Percentiles rank a stretch among this genome's conserved stretches.
Evolutionary conservation across 1,140 invertebrate genomes (phyloP).

Genomic region (Apocrypta bakeri): DNA sequence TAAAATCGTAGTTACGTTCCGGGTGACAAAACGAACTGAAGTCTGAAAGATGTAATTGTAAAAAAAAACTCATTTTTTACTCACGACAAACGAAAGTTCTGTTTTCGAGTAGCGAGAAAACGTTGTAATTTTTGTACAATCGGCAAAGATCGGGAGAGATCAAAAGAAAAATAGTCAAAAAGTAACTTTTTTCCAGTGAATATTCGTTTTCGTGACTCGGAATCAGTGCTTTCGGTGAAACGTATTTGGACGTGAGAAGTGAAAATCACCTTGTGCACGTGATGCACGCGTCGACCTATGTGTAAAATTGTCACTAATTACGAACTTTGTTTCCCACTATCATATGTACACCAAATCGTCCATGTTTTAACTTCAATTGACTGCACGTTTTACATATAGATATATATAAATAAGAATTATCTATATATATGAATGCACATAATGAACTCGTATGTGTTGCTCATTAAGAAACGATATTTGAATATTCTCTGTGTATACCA

Average conservation of each 20-base stretch:
- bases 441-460: not conserved
- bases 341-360: conserved; percentile 46
- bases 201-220: not conserved
- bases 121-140: too few species aligned
- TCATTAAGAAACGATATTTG: conserved; percentile 20
- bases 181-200: not conserved
- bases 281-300: conserved; percentile 48
- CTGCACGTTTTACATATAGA: conserved; percentile 57
- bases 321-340: conserved; percentile 54
- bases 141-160: too few species aligned
- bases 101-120: not conserved
- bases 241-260: not conserved
- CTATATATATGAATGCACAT: conserved; percentile 19
- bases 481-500: not conserved
- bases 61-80: conserved; percentile 8
- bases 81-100: conserved; percentile 4
- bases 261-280: conserved; percentile 32
- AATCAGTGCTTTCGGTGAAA: conserved; percentile 8
- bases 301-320: conserved; percentile 60
- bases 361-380: conserved; percentile 35
- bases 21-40: not conserved
- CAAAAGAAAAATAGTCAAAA: not conserved
- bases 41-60: not conserved
- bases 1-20: not conserved
- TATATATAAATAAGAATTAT: conserved; percentile 40